Evolutionary conservation across 2,113 vertebrate genomes (phyloP), one percentile per base, ranked within the genome.

Genomic region (Microtus montanus): DNA sequence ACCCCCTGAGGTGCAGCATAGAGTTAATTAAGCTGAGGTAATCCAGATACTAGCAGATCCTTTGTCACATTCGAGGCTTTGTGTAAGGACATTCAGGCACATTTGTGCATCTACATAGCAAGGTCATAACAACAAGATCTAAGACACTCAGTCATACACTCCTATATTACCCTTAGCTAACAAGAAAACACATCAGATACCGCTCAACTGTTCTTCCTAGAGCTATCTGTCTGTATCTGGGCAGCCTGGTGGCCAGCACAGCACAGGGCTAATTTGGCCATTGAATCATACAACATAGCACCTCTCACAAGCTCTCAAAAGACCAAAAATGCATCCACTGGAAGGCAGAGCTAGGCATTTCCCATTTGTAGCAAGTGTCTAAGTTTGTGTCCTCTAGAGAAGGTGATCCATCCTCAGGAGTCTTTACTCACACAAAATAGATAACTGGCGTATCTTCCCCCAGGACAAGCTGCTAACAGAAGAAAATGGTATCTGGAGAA

Each of bases 271-370:
- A 20, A 63, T 87, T 66, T 80, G 28, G n/a, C 22, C 44, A 58
- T 35, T 35, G 63, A 33, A 12, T 88, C 52, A 75, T 24, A 38
- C 70, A 89, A 58, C 63, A 89, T 66, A 94, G 73, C 10, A 24
- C 30, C 78, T 90, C 71, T 90, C 68, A 6, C 28, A 52, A 92
- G 11, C 41, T 96, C 44, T n/a, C 22, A 30, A 78, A 74, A 88
- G 38, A n/a, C 49, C 28, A 12, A 70, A 84, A 86, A 47, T 71
- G 22, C 38, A 95, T 74, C 24, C 28, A 64, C 12, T 47, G 71
- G 89, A 84, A n/a, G 20, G 14, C 30, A 80, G 74, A 87, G 10
- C 1, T 41, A 80, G 54, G 68, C n/a, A 24, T 12, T 85, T 13
- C 70, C 78, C 33, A 47, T 49, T 89, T 44, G 3, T 12, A 61